Evolutionary conservation across 2,113 vertebrate species (phyloP).

Genomic region (Entelurus aequoreus): DNA sequence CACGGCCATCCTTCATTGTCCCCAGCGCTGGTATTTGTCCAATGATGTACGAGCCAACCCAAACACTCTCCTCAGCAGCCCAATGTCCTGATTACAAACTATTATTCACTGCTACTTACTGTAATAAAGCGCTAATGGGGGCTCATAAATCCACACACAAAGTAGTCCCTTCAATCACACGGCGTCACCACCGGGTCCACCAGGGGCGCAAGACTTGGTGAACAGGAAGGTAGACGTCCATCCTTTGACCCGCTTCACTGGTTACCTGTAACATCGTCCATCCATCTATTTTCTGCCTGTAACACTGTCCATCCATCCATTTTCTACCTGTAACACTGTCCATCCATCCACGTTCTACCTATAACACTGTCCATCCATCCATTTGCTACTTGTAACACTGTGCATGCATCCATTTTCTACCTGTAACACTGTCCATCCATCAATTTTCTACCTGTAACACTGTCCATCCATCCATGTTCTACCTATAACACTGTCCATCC

Average conservation of each 20-base stretch:
- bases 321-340: no score
- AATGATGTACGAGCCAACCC: conserved; percentile 67
- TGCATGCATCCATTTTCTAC: no score
- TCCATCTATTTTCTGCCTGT: no score
- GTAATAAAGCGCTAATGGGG: conserved; percentile 72
- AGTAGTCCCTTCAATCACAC: conserved; percentile 23
- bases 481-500: no score
- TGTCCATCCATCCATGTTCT: no score
- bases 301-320: no score
- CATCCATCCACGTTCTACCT: no score
- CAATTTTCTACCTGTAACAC: no score
- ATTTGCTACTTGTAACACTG: no score
- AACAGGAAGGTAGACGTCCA: conserved; percentile 28
- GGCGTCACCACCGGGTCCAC: conserved; percentile 21
- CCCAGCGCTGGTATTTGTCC: conserved; percentile 39
- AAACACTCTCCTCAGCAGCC: conserved; percentile 64
- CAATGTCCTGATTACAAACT: conserved; percentile 70
- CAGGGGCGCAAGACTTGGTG: conserved; percentile 9
- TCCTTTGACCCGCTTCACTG: conserved; percentile 21
- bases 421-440: no score
- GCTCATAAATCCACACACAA: conserved; percentile 60
- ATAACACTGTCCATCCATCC: no score
- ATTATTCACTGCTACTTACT: conserved; percentile 74
- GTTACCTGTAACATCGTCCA: neutral
- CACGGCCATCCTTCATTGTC: conserved; percentile 45